A percentile compares a stretch with the other conserved stretches of the same genome.
phyloP scores from a whole-genome alignment of 1,140 invertebrate species.

The Druon quercuslanigerum region DNA sequence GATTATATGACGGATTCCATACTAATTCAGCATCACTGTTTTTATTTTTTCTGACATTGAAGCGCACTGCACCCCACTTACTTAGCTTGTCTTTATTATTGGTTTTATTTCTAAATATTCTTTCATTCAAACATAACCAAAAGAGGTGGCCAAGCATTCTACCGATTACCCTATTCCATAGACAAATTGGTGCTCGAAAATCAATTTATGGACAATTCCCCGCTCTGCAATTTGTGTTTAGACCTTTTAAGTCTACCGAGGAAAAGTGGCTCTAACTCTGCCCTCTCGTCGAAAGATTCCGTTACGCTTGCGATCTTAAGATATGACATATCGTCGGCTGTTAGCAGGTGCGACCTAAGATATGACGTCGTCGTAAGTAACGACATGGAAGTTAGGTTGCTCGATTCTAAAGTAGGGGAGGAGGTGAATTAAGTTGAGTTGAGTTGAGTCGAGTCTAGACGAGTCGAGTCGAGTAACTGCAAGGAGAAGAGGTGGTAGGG shows the following conservation, averaged over 20 bases:
- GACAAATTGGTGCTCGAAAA: no score
- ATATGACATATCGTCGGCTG: conserved; percentile 50
- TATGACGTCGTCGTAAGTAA: conserved; percentile 55
- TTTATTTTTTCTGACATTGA: no score
- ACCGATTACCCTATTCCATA: no score
- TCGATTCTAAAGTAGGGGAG: neutral
- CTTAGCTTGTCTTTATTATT: no score
- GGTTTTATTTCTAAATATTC: no score
- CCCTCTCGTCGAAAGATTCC: conserved; percentile 34
- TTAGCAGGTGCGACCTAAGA: conserved; percentile 58
- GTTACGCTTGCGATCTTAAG: conserved; percentile 36
- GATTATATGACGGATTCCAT: no score
- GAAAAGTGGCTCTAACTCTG: neutral
- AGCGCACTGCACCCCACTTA: no score
- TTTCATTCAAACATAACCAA: no score
- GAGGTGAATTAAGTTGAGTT: neutral
- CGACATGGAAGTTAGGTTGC: conserved; percentile 33
- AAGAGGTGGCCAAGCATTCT: no score
- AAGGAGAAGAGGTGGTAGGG: conserved; percentile 37
- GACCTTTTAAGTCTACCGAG: neutral
- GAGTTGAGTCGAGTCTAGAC: neutral
- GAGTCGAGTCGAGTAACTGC: conserved; percentile 29
- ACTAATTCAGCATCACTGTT: no score
- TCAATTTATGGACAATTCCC: no score
- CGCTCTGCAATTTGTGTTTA: neutral